Conservation (phyloP, 2,888 invertebrate genomes). For the Girardia tigrina region DNA sequence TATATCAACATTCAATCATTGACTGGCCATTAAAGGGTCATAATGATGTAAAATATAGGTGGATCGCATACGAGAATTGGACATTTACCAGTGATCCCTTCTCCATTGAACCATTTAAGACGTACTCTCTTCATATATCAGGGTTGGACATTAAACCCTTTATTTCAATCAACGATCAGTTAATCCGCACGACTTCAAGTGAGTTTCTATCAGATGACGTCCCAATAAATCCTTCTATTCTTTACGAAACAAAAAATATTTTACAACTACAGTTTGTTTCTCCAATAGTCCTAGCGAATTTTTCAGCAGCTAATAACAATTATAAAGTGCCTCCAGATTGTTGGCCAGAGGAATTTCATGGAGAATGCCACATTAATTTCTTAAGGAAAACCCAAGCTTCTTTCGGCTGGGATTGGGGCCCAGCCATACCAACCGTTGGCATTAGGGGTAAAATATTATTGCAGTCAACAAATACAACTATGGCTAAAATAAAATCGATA, state of each 20-base stretch:
- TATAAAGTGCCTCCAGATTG: not conserved
- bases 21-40: not conserved
- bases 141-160: not conserved
- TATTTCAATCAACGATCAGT: not conserved
- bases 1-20: not conserved
- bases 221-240: not conserved
- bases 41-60: not conserved
- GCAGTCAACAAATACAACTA: not conserved
- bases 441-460: not conserved
- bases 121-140: not conserved
- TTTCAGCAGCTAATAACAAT: not conserved
- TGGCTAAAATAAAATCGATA: not conserved
- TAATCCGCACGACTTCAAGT: not conserved
- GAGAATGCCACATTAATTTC: conserved; percentile 19
- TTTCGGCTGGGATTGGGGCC: conserved; percentile 29
- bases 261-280: not conserved
- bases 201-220: not conserved
- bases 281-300: not conserved
- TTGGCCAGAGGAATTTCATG: conserved; percentile 24
- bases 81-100: not conserved
- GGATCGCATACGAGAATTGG: not conserved
- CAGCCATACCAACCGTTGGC: not conserved
- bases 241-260: not conserved
- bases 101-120: not conserved
- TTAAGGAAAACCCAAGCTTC: conserved; percentile 10